phyloP scores from a whole-genome alignment of 2,113 vertebrate species.

The Peromyscus maniculatus region DNA sequence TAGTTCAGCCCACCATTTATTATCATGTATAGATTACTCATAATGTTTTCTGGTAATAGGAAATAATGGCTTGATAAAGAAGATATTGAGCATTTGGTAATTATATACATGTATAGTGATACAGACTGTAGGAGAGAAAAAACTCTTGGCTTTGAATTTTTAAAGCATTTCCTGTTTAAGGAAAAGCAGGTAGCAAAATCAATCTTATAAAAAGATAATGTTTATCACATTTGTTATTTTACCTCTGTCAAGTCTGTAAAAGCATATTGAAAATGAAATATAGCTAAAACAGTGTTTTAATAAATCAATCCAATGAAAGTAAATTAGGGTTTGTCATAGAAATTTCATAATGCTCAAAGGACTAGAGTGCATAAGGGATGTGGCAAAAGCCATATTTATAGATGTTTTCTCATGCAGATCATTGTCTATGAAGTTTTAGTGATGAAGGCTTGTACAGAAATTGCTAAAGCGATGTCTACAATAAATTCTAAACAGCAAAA shows the following conservation, averaged over 20 bases:
- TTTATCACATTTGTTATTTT: slow-evolving; percentile 70
- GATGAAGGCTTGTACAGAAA: slow-evolving; percentile 56
- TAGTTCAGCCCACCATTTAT: slow-evolving; percentile 63
- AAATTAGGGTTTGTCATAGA: slow-evolving; percentile 68
- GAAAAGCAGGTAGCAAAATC: slow-evolving; percentile 65
- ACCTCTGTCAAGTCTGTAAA: slow-evolving; percentile 60
- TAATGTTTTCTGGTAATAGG: slow-evolving; percentile 65
- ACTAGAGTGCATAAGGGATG: slow-evolving; percentile 47
- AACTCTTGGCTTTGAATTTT: slow-evolving; percentile 65
- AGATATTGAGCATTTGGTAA: slow-evolving; percentile 66
- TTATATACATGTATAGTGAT: slow-evolving; percentile 50
- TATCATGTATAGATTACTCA: slow-evolving; percentile 42
- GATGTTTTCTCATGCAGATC: slow-evolving; percentile 78
- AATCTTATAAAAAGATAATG: slow-evolving; percentile 75
- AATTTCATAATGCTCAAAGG: slow-evolving; percentile 57
- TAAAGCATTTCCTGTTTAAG: slow-evolving; percentile 61
- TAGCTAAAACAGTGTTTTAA: slow-evolving; percentile 60
- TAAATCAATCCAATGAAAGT: slow-evolving; percentile 36
- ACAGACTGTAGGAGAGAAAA: slow-evolving; percentile 54
- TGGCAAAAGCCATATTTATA: slow-evolving; percentile 63
- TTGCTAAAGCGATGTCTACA: slow-evolving; percentile 65
- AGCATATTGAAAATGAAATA: slow-evolving; percentile 74
- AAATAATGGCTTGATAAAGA: slow-evolving; percentile 67
- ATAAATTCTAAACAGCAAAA: slow-evolving; percentile 27
- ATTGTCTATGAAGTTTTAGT: slow-evolving; percentile 64